phyloP scores from a whole-genome alignment of 2,888 invertebrate genomes.

The Macaria liturata region DNA sequence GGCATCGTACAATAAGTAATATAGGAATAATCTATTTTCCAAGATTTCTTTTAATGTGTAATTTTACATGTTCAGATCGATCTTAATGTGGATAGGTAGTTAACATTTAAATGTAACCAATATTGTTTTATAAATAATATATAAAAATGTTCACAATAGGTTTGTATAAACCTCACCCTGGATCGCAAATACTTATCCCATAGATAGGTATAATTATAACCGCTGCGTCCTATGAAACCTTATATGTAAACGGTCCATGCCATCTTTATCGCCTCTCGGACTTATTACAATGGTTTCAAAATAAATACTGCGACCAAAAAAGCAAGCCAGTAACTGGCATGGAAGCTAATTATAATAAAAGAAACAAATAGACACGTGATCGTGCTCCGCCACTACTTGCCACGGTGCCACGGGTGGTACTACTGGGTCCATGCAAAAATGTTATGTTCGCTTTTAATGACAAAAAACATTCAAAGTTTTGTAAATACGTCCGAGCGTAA shows the following conservation, averaged over 20 bases:
- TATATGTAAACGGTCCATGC: conserved; percentile 1
- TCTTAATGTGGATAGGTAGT: too few relatives aligned
- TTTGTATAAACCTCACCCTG: too few relatives aligned
- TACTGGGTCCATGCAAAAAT: conserved; percentile 1
- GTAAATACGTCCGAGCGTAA: too few relatives aligned
- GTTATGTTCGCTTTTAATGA: too few relatives aligned
- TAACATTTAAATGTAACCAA: too few relatives aligned
- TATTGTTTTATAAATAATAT: too few relatives aligned
- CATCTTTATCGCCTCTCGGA: conserved; percentile 26
- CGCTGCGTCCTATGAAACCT: conserved; percentile 1
- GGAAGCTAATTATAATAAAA: conserved; percentile 22
- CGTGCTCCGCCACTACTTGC: conserved; percentile 1
- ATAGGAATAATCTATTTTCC: background rate
- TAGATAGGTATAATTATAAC: too few relatives aligned
- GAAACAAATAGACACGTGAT: conserved; percentile 16
- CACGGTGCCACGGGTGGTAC: conserved; percentile 14
- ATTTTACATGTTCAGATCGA: too few relatives aligned
- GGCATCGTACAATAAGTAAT: conserved; percentile 18
- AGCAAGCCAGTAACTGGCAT: conserved; percentile 4
- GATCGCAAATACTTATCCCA: too few relatives aligned
- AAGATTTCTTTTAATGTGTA: too few relatives aligned
- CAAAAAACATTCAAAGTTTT: too few relatives aligned
- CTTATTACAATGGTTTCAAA: conserved; percentile 36
- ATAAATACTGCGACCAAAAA: conserved; percentile 21
- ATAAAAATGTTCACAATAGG: too few relatives aligned